A percentile compares a stretch with the other conserved stretches of the same genome.
phyloP scores from a whole-genome alignment of 64 coral and sea anemone genomes.

The Porites lutea region DNA sequence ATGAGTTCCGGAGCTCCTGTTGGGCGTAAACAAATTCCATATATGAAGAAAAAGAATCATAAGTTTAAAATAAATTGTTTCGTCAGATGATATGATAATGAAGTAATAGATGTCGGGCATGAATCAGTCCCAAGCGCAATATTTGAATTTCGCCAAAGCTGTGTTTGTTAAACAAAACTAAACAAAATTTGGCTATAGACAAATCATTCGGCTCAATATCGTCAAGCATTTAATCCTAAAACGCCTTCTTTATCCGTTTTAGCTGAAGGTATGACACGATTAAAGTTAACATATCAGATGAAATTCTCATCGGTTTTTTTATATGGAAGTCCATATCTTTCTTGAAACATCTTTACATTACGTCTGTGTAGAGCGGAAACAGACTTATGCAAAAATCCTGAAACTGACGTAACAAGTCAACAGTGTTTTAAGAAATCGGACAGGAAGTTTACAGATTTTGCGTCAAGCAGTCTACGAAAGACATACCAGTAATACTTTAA shows the following conservation, averaged over 20 bases:
- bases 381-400: slow-evolving; percentile 35
- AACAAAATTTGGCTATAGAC: too few species aligned
- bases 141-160: too few species aligned
- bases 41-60: not conserved
- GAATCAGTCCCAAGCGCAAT: too few species aligned
- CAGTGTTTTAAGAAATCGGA: not conserved
- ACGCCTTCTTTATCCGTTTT: too few species aligned
- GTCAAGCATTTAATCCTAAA: too few species aligned
- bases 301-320: slow-evolving; percentile 18
- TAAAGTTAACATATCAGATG: not conserved
- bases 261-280: not conserved
- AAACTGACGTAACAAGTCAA: slow-evolving; percentile 25
- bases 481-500: slow-evolving; percentile 25
- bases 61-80: too few species aligned
- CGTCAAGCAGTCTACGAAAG: slow-evolving; percentile 20
- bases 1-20: not conserved
- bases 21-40: not conserved
- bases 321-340: slow-evolving; percentile 5
- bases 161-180: too few species aligned
- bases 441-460: slow-evolving; percentile 19
- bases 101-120: too few species aligned
- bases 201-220: not conserved
- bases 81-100: too few species aligned
- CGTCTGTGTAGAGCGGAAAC: slow-evolving; percentile 7
- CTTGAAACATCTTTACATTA: slow-evolving; percentile 10